Evolutionary conservation across 2,797 vertebrate genomes (phyloP), one percentile per base, ranked within the genome.

Genomic region (Mastacembelus armatus): DNA sequence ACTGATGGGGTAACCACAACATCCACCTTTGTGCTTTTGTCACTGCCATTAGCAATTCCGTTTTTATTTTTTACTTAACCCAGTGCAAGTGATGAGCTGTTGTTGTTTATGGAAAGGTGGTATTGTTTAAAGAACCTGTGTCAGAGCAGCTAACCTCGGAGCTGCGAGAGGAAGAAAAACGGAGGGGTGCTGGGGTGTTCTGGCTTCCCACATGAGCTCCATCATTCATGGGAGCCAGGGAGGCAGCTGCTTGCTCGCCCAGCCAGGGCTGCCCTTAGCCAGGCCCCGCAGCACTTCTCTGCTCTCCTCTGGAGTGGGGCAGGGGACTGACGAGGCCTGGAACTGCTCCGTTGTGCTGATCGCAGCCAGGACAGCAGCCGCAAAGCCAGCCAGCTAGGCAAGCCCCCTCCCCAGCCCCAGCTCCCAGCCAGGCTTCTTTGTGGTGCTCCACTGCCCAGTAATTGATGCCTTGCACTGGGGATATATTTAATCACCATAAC

Each of bases 401-500:
- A 75, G 63, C 80, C 87, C 85, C 72, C 80, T 74, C 76, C 81
- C 66, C 81, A 81, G 62, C 78, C 71, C 61, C 62, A 74, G 66
- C 62, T 81, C 76, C 61, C 80, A 90, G 90, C 85, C 86, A 86
- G 79, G 60, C 78, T 80, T 79, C 72, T 86, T 85, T 89, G 89
- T 86, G 86, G 90, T 86, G 86, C 88, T 92, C 82, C 79, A 85
- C 87, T 93, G 92, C 87, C 87, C 90, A 85, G 90, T 93, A 94
- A 94, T 93, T 93, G 91, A 93, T 90, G 91, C 89, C 87, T 92
- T 92, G 86, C 89, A 89, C 83, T 89, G 80, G 90, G 92, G 90
- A 94, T 92, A 90, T 89, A 91, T 93, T 94, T 93, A 93, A 93
- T 94, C 92, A 92, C 87, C 85, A 92, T 92, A 93, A 93, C 89